Percentiles rank a stretch among this genome's conserved stretches.
phyloP scores from a whole-genome alignment of 1,140 invertebrate genomes.

The Myzus persicae region DNA sequence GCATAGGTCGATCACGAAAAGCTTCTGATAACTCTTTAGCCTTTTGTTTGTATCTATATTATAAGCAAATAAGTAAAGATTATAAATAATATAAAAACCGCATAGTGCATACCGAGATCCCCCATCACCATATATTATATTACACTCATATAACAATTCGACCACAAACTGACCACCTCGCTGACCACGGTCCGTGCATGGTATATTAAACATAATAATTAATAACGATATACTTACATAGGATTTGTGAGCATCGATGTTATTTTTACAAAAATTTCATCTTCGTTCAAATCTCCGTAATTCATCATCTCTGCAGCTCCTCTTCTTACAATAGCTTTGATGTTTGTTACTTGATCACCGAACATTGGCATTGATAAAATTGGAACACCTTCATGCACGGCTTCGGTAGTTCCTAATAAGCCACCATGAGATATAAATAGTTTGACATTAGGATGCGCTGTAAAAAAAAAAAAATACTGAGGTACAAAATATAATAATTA shows the following conservation, averaged over 20 bases:
- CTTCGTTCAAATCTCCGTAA: slow-evolving; percentile 63
- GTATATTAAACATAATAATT: background rate
- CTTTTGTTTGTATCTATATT: slow-evolving; percentile 65
- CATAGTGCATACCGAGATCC: no score
- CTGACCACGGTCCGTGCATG: background rate
- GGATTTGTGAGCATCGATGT: slow-evolving; percentile 46
- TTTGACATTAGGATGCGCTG: slow-evolving; percentile 67
- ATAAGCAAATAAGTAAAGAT: slow-evolving; percentile 59
- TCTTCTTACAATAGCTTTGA: slow-evolving; percentile 61
- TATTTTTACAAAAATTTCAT: slow-evolving; percentile 59
- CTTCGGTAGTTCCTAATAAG: slow-evolving; percentile 70
- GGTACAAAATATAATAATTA: background rate
- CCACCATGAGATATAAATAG: slow-evolving; percentile 75
- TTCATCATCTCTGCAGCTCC: slow-evolving; percentile 64
- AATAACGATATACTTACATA: slow-evolving; percentile 23
- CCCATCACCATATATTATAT: no score
- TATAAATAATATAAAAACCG: no score
- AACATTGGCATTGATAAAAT: slow-evolving; percentile 71
- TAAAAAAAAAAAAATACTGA: background rate
- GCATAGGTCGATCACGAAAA: slow-evolving; percentile 69
- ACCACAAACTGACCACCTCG: no score
- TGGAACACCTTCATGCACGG: slow-evolving; percentile 69
- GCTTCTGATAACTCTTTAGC: slow-evolving; percentile 67
- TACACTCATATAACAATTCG: no score
- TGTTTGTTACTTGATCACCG: slow-evolving; percentile 69